phyloP scores from a whole-genome alignment of 2,888 invertebrate species.

The Volucella zonaria region DNA sequence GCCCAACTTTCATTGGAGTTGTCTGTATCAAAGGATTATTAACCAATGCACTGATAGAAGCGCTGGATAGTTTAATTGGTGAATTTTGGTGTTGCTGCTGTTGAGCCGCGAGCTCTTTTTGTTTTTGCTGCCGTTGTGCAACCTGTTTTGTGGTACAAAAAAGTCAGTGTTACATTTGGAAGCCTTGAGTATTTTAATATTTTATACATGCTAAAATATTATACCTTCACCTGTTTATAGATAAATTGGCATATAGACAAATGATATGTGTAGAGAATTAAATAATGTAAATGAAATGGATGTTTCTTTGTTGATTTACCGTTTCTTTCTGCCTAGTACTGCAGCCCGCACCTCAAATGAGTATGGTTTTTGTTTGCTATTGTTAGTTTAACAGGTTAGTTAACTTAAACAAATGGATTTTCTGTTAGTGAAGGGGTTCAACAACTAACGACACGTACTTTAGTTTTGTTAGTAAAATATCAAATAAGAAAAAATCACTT shows the following conservation, averaged over 20 bases:
- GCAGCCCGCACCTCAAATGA: constrained; percentile 62
- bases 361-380: constrained; percentile 7
- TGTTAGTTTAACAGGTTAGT: constrained; percentile 28
- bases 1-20: constrained; percentile 81
- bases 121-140: constrained; percentile 87
- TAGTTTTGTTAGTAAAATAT: constrained; percentile 5
- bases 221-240: constrained; percentile 52
- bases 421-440: neutral
- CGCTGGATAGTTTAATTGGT: constrained; percentile 80
- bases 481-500: neutral
- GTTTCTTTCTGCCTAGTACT: constrained; percentile 65
- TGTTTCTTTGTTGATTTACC: constrained; percentile 56
- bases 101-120: constrained; percentile 84
- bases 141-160: constrained; percentile 82
- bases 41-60: constrained; percentile 81
- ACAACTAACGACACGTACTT: too few species aligned
- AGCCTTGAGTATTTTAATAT: neutral
- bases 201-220: constrained; percentile 4
- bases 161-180: neutral
- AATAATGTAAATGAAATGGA: constrained; percentile 31
- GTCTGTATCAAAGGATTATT: constrained; percentile 82
- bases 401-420: neutral
- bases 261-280: neutral
- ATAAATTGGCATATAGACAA: constrained; percentile 21
- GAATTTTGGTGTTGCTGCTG: constrained; percentile 78